Evolutionary conservation across 2,113 vertebrate species (phyloP).

Genomic region (Corythaeola cristata): DNA sequence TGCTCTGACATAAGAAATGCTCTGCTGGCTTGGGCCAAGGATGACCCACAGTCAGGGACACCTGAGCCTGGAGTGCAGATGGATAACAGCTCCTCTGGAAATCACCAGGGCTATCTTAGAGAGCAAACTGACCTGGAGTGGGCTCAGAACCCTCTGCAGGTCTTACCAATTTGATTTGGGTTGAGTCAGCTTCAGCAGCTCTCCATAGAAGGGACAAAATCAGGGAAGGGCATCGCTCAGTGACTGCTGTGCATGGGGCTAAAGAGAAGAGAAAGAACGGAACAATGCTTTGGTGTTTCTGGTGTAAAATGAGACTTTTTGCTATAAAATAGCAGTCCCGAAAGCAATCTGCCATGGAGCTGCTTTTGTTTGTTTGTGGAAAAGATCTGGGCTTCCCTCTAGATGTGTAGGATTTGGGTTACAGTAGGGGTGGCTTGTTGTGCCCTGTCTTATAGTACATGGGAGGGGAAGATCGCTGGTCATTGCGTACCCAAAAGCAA

Average conservation of each 20-base stretch:
- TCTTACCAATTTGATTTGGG: background rate
- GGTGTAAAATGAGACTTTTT: background rate
- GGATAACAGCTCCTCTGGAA: background rate
- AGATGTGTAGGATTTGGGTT: background rate
- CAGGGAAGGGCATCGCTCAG: background rate
- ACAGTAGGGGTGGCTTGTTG: background rate
- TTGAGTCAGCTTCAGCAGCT: background rate
- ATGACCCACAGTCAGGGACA: background rate
- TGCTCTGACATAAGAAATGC: background rate
- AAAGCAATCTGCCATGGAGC: background rate
- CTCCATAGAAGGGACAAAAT: background rate
- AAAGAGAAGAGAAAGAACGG: background rate
- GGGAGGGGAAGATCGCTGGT: background rate
- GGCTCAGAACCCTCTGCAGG: background rate
- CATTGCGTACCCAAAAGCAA: background rate
- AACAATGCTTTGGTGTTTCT: background rate
- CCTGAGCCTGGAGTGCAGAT: background rate
- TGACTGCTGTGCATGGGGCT: background rate
- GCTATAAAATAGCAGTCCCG: background rate
- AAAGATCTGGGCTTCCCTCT: background rate
- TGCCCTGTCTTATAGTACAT: background rate
- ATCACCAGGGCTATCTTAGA: background rate
- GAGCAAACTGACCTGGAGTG: background rate
- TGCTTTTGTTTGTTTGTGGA: background rate
- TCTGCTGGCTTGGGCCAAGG: background rate